Base-by-base conservation (phyloP, 2,797 vertebrate species). In the Microchirus variegatus region DNA sequence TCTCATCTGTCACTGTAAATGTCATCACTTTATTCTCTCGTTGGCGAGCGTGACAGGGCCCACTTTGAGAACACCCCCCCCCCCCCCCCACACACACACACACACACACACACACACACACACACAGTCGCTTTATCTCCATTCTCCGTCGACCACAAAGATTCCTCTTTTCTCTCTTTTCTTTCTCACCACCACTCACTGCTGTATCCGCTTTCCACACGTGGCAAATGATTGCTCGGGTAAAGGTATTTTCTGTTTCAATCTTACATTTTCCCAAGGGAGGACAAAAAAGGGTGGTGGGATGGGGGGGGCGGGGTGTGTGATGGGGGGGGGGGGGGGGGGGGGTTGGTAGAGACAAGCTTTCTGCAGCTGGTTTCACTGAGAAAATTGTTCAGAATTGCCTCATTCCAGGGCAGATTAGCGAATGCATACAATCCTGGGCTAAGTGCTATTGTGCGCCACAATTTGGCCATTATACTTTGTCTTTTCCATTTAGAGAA, bases 371-470 rank as follows among this genome's bases (percentile, higher is more conserved):
- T 97, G 95, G 95, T 97, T 97, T 96, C 94, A 95, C 95, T 95
- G 96, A 97, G 96, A 96, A 97, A 97, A 98, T 95, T 94, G 95
- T 96, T 94, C 95, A 93, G 96, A 98, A 97, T 96, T 95, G 96
- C 96, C 96, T 96, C 97, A 96, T 98, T 98, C 97, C 96, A 96
- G 94, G 93, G 95, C 95, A 98, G 97, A 98, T 98, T 98, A 99
- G 96, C 93, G 90, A 95, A 95, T 94, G 95, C 96, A 96, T 95
- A 97, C 96, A 98, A 96, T 96, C 95, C 94, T 81, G 50, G 57
- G 81, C 85, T 92, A 90, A 93, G 91, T 92, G 91, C 92, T 94
- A 96, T 98, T 98, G 96, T 98, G 94, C 87, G 54, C 93, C 93
- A 96, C 97, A 97, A 97, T 98, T 96, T 98, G 95, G 95, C 96